Evolutionary conservation across 2,888 invertebrate genomes (phyloP).

Genomic region (Alentia gelatinosa): DNA sequence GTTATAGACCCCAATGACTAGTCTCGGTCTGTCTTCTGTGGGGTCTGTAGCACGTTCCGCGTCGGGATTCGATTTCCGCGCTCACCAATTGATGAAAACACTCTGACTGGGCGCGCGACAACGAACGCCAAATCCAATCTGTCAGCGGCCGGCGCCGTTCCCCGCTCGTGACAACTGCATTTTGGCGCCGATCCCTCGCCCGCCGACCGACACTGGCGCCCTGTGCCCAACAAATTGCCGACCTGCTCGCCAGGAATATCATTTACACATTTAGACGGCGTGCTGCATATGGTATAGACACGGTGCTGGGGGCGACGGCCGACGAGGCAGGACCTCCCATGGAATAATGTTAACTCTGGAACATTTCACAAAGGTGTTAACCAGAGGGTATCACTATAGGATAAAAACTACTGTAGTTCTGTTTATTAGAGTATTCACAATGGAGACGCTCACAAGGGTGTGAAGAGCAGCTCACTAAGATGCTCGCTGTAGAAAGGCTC

Average conservation of each 20-base stretch:
- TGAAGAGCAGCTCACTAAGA: too few relatives aligned
- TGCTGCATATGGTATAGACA: not conserved
- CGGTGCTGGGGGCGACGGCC: not conserved
- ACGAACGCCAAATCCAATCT: not conserved
- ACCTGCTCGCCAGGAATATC: constrained; percentile 16
- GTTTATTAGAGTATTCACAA: too few relatives aligned
- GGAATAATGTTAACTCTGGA: too few relatives aligned
- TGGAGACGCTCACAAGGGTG: too few relatives aligned
- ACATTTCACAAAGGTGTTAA: too few relatives aligned
- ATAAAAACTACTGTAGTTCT: too few relatives aligned
- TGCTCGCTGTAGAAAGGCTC: too few relatives aligned
- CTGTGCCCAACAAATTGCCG: not conserved
- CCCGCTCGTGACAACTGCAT: not conserved
- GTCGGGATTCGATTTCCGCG: not conserved
- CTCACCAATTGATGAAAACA: constrained; percentile 10
- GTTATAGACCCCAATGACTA: not conserved
- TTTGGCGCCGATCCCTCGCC: not conserved
- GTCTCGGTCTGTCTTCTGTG: not conserved
- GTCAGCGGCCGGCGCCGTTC: not conserved
- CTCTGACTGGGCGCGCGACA: not conserved
- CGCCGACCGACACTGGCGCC: not conserved
- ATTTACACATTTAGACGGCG: not conserved
- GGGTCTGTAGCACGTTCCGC: not conserved
- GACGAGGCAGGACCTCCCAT: too few relatives aligned
- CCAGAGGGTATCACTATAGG: too few relatives aligned